Conservation (phyloP, 1,140 invertebrate genomes). For the Periplaneta americana region DNA sequence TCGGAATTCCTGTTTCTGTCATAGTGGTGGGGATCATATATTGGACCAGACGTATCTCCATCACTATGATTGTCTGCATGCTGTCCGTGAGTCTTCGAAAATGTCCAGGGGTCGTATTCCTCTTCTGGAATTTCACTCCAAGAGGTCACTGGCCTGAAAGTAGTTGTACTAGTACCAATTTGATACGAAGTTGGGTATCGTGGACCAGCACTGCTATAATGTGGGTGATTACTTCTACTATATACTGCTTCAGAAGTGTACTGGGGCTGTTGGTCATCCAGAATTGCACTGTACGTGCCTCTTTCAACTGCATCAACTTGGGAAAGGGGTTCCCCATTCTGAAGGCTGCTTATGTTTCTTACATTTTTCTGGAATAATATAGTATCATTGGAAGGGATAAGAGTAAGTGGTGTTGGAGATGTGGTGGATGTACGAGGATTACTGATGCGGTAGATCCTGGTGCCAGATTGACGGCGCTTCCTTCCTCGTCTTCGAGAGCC, state of each 20-base stretch:
- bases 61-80: background rate
- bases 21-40: background rate
- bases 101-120: conserved; percentile 22
- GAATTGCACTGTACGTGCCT: background rate
- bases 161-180: background rate
- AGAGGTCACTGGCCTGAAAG: background rate
- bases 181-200: background rate
- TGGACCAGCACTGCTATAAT: background rate
- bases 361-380: too few species aligned
- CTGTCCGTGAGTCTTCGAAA: conserved; percentile 17
- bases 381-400: background rate
- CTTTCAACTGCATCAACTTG: too few species aligned
- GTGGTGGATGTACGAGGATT: conserved; percentile 1
- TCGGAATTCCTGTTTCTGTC: background rate
- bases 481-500: conserved; percentile 11
- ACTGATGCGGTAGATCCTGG: conserved; percentile 9
- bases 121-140: background rate
- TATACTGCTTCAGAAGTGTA: background rate
- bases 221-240: background rate
- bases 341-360: background rate
- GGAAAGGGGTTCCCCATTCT: background rate
- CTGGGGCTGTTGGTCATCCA: too few species aligned
- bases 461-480: conserved; percentile 10
- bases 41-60: background rate
- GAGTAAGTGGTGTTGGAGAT: background rate